Evolutionary conservation across 2,888 invertebrate species (phyloP), one percentile per base, ranked within the genome.

Genomic region (Ethmia dodecea): DNA sequence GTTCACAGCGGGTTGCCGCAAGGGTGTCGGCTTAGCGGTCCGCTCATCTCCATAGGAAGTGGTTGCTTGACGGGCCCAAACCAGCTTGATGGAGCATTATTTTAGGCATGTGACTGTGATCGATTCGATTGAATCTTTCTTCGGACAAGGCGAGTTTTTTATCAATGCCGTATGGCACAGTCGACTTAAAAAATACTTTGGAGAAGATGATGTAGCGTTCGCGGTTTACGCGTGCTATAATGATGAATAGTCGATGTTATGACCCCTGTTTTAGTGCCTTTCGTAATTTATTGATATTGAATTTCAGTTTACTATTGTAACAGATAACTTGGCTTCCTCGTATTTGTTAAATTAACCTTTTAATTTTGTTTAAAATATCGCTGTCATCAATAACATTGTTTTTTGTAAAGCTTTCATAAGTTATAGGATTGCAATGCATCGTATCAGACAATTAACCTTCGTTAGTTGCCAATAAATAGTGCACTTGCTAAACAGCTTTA

Each of bases 91-190:
- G 65, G 60, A 67, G 65, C 64, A 74, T 80, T 74, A 76, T 79
- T 78, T 80, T 70, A 70, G 65, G 74, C 62, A 68, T 76, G 66
- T 75, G 83, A 84, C 81, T 75, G 75, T 81, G 83, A 86, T 86
- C 67, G 83, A 84, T 84, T 74, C 59, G 72, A 75, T 79, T 63
- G 64, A 64, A 74, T 78, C 75, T 73, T 54, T 67, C 64, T 68
- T 69, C 52, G 47, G 80, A 84, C 80, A 72, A 69, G 60, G 56
- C 56, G 52, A 63, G 14, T 71, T 74, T 74, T n/a, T 71, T 71
- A 68, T 66, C 63, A 57, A 57, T 54, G 49, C 46, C 49, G 45
- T 38, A 49, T 47, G 44, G 24, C 43, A 37, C 28, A 20, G 30
- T 35, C 27, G 43, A 26, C 30, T 30, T 26, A 31, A 49, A 42